These are phyloP conservation scores for Drosophila guanche DNA, from an alignment of 1,140 invertebrate species.

Conservation along the genomic window DNA sequence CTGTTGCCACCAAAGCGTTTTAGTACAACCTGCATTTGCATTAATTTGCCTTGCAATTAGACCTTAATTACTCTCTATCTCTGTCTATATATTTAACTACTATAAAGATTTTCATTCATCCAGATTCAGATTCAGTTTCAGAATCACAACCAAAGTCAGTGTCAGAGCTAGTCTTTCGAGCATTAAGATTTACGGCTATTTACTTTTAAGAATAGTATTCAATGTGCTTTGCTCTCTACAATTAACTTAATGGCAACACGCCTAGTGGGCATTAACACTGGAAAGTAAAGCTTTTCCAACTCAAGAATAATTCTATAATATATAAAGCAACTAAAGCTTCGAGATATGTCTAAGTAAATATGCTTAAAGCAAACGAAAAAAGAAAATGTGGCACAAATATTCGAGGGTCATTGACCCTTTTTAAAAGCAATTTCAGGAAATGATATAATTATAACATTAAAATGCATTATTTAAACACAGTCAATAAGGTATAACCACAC, in stretches of 20 bases:
- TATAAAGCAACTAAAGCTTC: too few relatives aligned
- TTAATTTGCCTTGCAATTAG: slow-evolving; percentile 30
- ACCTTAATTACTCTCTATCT: slow-evolving; percentile 16
- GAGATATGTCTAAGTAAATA: too few relatives aligned
- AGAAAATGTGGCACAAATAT: slow-evolving; percentile 3
- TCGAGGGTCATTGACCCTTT: background rate
- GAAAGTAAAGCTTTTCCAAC: too few relatives aligned
- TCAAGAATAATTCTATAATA: too few relatives aligned
- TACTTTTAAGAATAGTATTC: slow-evolving; percentile 23
- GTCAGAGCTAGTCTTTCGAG: slow-evolving; percentile 43
- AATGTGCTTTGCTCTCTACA: slow-evolving; percentile 5
- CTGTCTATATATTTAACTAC: slow-evolving; percentile 9
- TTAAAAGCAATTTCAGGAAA: background rate
- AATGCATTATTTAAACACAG: too few relatives aligned
- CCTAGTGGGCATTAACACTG: slow-evolving; percentile 13
- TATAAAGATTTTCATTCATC: slow-evolving; percentile 42
- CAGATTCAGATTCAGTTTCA: slow-evolving; percentile 20
- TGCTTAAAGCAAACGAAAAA: background rate
- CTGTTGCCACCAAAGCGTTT: slow-evolving; percentile 50
- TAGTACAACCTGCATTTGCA: slow-evolving; percentile 48
- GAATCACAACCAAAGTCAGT: slow-evolving; percentile 16
- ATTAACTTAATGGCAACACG: slow-evolving; percentile 7
- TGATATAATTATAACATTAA: background rate
- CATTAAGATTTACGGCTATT: slow-evolving; percentile 30
- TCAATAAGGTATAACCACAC: too few relatives aligned